phyloP scores from a whole-genome alignment of 35 echinoderm and acorn worm genomes.

The Acanthaster planci region DNA sequence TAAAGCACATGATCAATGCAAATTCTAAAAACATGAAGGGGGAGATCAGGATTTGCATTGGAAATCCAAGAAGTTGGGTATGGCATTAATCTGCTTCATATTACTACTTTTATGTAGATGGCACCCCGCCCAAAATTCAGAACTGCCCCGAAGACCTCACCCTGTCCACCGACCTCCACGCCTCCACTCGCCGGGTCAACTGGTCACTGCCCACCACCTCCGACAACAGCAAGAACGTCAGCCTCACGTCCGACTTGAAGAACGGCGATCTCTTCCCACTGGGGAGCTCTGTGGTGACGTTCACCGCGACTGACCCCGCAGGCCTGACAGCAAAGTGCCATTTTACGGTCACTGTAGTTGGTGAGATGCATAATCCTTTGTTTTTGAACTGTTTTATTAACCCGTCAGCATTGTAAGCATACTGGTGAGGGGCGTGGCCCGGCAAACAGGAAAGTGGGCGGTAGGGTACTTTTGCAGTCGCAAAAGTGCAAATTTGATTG shows the following conservation, averaged over 20 bases:
- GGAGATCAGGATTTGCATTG: too few species aligned
- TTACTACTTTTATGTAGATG: background rate
- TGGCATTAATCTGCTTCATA: too few species aligned
- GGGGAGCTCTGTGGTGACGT: background rate
- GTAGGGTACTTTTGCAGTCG: too few species aligned
- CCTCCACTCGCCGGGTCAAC: background rate
- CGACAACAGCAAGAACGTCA: background rate
- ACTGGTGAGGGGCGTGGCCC: too few species aligned
- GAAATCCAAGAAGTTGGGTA: too few species aligned
- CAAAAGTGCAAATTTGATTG: too few species aligned
- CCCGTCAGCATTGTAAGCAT: too few species aligned
- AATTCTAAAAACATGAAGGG: too few species aligned
- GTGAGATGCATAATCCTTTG: too few species aligned
- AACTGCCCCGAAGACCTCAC: conserved; percentile 26
- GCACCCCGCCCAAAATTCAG: conserved; percentile 21
- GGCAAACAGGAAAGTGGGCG: too few species aligned
- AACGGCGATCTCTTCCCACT: background rate
- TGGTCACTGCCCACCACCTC: background rate
- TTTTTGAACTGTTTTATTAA: too few species aligned
- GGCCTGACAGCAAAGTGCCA: background rate
- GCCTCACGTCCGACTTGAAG: background rate
- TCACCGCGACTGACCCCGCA: background rate
- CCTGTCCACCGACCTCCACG: background rate
- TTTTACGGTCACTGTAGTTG: background rate
- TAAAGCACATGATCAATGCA: too few species aligned